A percentile compares a stretch with the other conserved stretches of the same genome.
phyloP scores from a whole-genome alignment of 2,888 invertebrate species.

The Coelopa pilipes region DNA sequence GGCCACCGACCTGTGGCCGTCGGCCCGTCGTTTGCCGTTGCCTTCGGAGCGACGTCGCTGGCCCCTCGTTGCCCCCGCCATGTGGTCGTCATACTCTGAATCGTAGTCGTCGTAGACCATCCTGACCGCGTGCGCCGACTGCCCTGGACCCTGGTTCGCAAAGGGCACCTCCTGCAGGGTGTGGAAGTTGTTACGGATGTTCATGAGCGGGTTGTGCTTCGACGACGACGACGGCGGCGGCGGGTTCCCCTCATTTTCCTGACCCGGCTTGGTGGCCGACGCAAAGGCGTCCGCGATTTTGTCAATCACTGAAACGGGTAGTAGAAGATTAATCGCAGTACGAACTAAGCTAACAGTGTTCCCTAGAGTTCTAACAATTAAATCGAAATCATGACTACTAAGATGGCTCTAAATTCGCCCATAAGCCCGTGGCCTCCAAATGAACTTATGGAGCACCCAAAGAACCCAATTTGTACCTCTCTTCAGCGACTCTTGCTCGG shows the following conservation, averaged over 20 bases:
- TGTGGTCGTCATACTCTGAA: not conserved
- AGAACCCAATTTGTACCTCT: slow-evolving; percentile 14
- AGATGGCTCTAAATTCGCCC: too few relatives aligned
- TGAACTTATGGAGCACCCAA: not conserved
- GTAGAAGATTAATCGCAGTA: not conserved
- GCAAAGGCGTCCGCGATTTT: slow-evolving; percentile 30
- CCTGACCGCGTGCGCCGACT: not conserved
- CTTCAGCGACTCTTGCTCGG: slow-evolving; percentile 18
- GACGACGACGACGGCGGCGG: not conserved
- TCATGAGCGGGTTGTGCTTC: not conserved
- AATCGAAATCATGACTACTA: too few relatives aligned
- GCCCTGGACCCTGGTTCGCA: not conserved
- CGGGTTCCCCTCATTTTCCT: too few relatives aligned
- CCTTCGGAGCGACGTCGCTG: not conserved
- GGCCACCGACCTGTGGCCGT: not conserved
- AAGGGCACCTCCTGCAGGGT: not conserved
- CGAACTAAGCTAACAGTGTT: not conserved
- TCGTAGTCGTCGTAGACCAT: not conserved
- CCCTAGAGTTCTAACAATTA: too few relatives aligned
- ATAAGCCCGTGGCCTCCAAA: not conserved
- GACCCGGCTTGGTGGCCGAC: not conserved
- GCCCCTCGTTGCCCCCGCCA: not conserved
- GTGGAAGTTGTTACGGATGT: not conserved
- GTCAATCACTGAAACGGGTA: slow-evolving; percentile 13
- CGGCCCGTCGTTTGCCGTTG: not conserved